Percentiles rank a stretch among this genome's conserved stretches.
Conservation (phyloP, 2,113 vertebrate genomes). For the Phodopus roborovskii region DNA sequence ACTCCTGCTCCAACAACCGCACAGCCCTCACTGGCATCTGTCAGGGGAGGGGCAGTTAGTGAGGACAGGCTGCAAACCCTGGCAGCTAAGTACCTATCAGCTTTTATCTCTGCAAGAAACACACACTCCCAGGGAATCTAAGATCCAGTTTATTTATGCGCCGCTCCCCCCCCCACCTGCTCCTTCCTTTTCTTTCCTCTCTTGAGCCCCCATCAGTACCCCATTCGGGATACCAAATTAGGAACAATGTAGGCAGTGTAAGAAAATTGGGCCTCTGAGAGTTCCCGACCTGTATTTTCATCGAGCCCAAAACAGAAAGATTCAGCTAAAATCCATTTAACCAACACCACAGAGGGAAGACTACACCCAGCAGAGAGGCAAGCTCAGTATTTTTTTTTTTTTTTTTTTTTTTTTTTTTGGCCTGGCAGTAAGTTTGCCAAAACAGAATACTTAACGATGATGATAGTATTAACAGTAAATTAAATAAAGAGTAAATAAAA, state of each 20-base stretch:
- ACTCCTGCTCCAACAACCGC: constrained; percentile 86
- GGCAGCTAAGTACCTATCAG: constrained; percentile 60
- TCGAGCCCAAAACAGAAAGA: neutral
- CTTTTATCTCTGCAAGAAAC: neutral
- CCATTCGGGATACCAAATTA: neutral
- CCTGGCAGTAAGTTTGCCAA: neutral
- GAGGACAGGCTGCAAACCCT: constrained; percentile 78
- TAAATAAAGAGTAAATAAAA: neutral
- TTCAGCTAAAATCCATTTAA: neutral
- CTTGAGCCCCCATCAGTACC: neutral
- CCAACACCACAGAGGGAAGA: neutral
- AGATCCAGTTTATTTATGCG: neutral
- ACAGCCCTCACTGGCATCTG: constrained; percentile 91
- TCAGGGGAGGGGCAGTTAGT: constrained; percentile 90
- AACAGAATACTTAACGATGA: neutral
- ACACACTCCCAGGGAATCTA: neutral
- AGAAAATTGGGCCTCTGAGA: neutral
- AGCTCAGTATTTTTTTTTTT: no score
- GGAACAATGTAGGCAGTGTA: neutral
- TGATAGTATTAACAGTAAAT: neutral
- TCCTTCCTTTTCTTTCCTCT: neutral
- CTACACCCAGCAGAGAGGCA: neutral
- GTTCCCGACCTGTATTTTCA: neutral
- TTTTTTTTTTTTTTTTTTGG: no score
- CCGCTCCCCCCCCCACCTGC: rapidly evolving